These are phyloP conservation scores for Dipodomys stephensi DNA, from an alignment of 2,113 vertebrate species.

Conservation along the genomic window DNA sequence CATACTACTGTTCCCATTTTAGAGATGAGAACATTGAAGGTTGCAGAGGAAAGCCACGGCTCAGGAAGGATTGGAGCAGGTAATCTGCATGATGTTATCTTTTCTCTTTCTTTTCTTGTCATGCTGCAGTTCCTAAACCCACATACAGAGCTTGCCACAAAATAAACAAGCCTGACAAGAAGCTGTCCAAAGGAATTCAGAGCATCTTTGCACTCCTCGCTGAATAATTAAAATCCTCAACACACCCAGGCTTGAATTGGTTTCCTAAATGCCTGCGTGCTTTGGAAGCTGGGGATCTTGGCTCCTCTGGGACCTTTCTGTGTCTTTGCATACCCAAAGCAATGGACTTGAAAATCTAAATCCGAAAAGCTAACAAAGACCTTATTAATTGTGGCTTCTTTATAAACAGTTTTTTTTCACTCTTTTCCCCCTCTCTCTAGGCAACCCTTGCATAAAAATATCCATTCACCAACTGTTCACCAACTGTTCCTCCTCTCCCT, in stretches of 20 bases:
- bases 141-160: slow-evolving; percentile 65
- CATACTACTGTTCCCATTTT: neutral
- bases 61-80: neutral
- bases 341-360: slow-evolving; percentile 84
- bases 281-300: slow-evolving; percentile 70
- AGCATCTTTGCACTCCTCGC: slow-evolving; percentile 80
- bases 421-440: slow-evolving; percentile 83
- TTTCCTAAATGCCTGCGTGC: slow-evolving; percentile 64
- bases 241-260: slow-evolving; percentile 62
- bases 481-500: slow-evolving; percentile 87
- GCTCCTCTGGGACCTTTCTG: slow-evolving; percentile 77
- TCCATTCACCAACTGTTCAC: slow-evolving; percentile 90
- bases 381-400: slow-evolving; percentile 87
- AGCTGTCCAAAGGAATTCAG: slow-evolving; percentile 82
- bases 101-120: slow-evolving; percentile 20
- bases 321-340: slow-evolving; percentile 78
- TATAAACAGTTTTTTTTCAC: slow-evolving; percentile 80
- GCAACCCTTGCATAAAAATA: slow-evolving; percentile 90
- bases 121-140: neutral
- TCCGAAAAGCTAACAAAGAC: slow-evolving; percentile 85
- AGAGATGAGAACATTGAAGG: neutral
- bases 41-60: neutral
- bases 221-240: slow-evolving; percentile 84
- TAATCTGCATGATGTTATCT: too few species aligned
- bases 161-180: slow-evolving; percentile 70